phyloP scores from a whole-genome alignment of 2,797 vertebrate genomes.

The Hemitrygon akajei region DNA sequence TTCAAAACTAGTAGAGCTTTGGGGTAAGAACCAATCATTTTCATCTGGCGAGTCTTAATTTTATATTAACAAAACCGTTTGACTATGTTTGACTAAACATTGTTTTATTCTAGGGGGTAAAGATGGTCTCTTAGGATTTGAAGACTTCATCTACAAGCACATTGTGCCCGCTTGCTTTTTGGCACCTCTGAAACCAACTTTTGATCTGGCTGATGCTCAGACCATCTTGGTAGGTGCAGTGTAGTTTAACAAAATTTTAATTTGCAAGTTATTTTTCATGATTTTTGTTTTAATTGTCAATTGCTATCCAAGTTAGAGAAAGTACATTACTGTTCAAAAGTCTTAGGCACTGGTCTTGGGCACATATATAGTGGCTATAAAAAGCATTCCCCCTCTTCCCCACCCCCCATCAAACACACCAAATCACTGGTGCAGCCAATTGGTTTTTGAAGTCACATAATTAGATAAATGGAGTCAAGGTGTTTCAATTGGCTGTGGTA shows the following conservation, averaged over 20 bases:
- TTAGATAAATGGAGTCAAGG: too few relatives aligned
- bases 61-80: not conserved
- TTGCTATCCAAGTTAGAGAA: too few relatives aligned
- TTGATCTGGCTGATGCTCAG: constrained; percentile 93
- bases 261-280: not conserved
- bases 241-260: not conserved
- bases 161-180: constrained; percentile 93
- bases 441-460: too few relatives aligned
- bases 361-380: too few relatives aligned
- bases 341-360: too few relatives aligned
- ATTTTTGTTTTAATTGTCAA: not conserved
- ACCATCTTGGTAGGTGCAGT: constrained; percentile 78
- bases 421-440: too few relatives aligned
- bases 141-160: constrained; percentile 96
- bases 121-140: constrained; percentile 89
- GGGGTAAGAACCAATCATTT: constrained; percentile 66
- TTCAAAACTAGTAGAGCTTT: constrained; percentile 86
- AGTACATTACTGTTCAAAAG: too few relatives aligned
- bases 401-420: too few relatives aligned
- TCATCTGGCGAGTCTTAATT: not conserved
- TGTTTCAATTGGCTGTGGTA: too few relatives aligned
- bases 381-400: too few relatives aligned
- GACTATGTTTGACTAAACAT: not conserved
- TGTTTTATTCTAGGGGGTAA: constrained; percentile 72
- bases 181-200: constrained; percentile 89